A percentile compares a stretch with the other conserved stretches of the same genome.
Evolutionary conservation across 2,797 vertebrate genomes (phyloP).

Genomic region (Oreochromis mossambicus): DNA sequence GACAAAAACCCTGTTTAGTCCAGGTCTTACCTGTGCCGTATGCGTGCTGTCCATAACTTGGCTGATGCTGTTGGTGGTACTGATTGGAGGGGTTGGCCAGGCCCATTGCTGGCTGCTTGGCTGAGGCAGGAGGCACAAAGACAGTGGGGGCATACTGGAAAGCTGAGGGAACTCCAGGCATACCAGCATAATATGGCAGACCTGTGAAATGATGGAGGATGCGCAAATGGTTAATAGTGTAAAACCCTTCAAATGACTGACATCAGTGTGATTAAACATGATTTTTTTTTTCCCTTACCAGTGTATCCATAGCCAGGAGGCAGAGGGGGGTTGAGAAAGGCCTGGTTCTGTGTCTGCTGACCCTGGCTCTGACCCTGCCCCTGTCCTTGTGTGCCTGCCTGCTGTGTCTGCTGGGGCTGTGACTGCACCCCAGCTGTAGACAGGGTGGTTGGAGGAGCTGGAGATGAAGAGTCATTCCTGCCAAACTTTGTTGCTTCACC

Average conservation of each 20-base stretch:
- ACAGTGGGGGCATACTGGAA: constrained; percentile 95
- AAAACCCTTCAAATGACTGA: background rate
- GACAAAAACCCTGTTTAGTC: background rate
- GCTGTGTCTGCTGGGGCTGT: constrained; percentile 69
- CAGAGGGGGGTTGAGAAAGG: constrained; percentile 91
- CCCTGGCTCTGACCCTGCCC: constrained; percentile 80
- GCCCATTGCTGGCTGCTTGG: constrained; percentile 89
- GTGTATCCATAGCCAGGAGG: constrained; percentile 96
- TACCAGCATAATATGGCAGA: constrained; percentile 89
- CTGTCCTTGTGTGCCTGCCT: constrained; percentile 67
- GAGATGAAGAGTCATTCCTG: constrained; percentile 90
- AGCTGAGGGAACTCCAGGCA: constrained; percentile 89
- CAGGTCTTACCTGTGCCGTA: constrained; percentile 83
- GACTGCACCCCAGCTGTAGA: constrained; percentile 75
- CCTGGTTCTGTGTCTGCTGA: constrained; percentile 86
- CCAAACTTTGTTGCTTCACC: constrained; percentile 95
- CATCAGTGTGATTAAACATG: background rate
- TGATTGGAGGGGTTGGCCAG: constrained; percentile 82
- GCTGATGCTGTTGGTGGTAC: constrained; percentile 88
- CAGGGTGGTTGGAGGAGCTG: constrained; percentile 87
- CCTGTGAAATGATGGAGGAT: constrained; percentile 53
- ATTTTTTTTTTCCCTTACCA: constrained; percentile 26
- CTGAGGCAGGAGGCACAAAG: constrained; percentile 91
- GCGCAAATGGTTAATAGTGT: background rate
- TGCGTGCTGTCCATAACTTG: constrained; percentile 88